Conservation (phyloP, 1,140 invertebrate species). For the Magallana gigas region DNA sequence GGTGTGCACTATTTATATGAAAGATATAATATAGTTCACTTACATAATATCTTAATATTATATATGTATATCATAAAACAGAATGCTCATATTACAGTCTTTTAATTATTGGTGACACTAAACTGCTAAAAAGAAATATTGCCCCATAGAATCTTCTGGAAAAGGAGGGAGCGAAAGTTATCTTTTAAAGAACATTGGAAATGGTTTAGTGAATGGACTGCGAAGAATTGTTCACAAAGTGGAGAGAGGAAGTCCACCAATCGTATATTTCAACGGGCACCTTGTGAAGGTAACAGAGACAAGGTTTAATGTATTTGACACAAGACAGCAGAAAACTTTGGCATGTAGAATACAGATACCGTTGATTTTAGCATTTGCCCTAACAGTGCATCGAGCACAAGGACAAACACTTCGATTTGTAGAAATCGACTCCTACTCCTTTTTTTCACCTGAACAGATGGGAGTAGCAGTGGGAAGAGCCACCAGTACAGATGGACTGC, state of each 20-base stretch:
- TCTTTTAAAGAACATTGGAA: constrained; percentile 45
- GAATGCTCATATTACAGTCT: neutral
- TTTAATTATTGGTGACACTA: neutral
- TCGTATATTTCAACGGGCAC: constrained; percentile 42
- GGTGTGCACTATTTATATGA: neutral
- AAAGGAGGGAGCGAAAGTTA: constrained; percentile 50
- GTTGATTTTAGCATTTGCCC: constrained; percentile 47
- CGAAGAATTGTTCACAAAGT: constrained; percentile 45
- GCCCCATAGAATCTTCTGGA: constrained; percentile 46
- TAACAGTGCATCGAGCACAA: constrained; percentile 53
- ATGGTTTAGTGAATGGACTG: constrained; percentile 43
- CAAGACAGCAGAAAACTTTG: constrained; percentile 35
- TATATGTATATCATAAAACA: constrained; percentile 1
- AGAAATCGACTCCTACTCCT: constrained; percentile 52
- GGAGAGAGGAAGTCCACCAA: neutral
- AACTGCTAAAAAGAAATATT: neutral
- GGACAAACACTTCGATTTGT: constrained; percentile 43
- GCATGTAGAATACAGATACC: constrained; percentile 44
- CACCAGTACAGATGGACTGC: constrained; percentile 20
- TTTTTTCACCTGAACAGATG: constrained; percentile 58
- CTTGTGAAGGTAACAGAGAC: neutral
- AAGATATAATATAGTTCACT: neutral
- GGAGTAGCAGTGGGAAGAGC: constrained; percentile 51
- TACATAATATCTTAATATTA: neutral
- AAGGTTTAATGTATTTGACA: constrained; percentile 49